Evolutionary conservation across 1,140 invertebrate species (phyloP), one percentile per base, ranked within the genome.

Genomic region (Lepidurus arcticus): DNA sequence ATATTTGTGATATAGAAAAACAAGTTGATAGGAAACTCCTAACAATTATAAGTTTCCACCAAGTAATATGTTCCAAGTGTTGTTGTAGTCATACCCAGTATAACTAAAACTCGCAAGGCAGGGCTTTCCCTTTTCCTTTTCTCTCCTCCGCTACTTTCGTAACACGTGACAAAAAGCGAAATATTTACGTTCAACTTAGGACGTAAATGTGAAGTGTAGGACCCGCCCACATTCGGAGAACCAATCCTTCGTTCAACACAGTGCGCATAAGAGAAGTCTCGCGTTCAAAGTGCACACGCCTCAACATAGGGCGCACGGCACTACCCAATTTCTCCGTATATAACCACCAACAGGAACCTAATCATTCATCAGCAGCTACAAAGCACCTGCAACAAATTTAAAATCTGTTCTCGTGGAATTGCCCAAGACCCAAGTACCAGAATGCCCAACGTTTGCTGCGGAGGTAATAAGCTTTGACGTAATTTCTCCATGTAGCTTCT

Each of bases 211-310:
- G 34, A 34, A 34, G 2, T 34, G 34, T 65, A 65, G 53, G 53
- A 13, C 21, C 53, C 53, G 53, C 53, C 53, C 13, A 13, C 21
- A 47, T 21, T 65, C 1, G 4, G 8, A 65, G 53, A 16, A 65
- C 53, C 34, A 21, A n/a, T 65, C 53, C 13, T 65, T 65, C 53
- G 13, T 65, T 65, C 53, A 65, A 7, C 53, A 65, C 53, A 21
- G 53, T 65, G 53, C 21, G 53, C 53, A 65, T 7, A 9, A 16
- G 34, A 21, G 53, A 65, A 65, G 53, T 9, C 53, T n/a, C 53
- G 53, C 53, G 53, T 65, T 65, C 53, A 65, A 13, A 65, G 53
- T 65, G 53, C 53, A 65, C 53, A 65, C 53, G 53, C 53, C 21
- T 21, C 53, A 21, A 21, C 53, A 7, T n/a, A 21, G 16, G 53